Base-by-base conservation (phyloP, 2,113 vertebrate genomes). In the Aleadryas rufinucha region DNA sequence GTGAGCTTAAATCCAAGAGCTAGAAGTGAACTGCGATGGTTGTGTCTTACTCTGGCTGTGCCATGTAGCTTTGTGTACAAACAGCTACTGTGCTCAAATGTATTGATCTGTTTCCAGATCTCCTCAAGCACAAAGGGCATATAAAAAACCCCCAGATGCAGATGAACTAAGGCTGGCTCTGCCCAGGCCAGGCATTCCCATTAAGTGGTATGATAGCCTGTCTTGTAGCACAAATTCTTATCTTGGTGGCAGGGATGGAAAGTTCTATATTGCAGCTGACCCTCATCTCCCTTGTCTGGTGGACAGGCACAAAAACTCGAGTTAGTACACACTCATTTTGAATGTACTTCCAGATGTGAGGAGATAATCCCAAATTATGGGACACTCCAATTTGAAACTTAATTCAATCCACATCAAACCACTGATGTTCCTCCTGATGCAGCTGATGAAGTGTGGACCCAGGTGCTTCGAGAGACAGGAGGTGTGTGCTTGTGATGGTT, bases 181-280 rank as follows among this genome's bases (percentile, higher is more conserved):
- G 61, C 24, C 47, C 75, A 84, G 49, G 30, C 41, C 61, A 56
- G 47, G 49, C 0, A 0, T 41, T 60, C 28, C 75, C 27, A 33
- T 52, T 19, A 44, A 0, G 0, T 71, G 70, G 15, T 35, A 31
- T 53, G 52, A 60, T 19, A 54, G 39, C 30, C 33, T 44, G 30
- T 28, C 70, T 30, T 35, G 42, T 20, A 69, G 87, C 49, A 92
- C 78, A 65, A 84, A 37, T 22, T 77, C 44, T 42, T 41, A 83
- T 28, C 35, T 64, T 54, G 39, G 33, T 63, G 49, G 31, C 33
- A 79, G 17, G 37, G 37, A 23, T 33, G 20, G 39, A 70, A 49
- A 57, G 42, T 93, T 53, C 42, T 26, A 53, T 50, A 37, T 1
- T 44, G 37, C 24, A 65, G 72, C 64, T 87, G 77, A 84, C 7